Evolutionary conservation across 2,888 invertebrate species (phyloP), one percentile per base, ranked within the genome.

Genomic region (Drosophila atroscutellata): DNA sequence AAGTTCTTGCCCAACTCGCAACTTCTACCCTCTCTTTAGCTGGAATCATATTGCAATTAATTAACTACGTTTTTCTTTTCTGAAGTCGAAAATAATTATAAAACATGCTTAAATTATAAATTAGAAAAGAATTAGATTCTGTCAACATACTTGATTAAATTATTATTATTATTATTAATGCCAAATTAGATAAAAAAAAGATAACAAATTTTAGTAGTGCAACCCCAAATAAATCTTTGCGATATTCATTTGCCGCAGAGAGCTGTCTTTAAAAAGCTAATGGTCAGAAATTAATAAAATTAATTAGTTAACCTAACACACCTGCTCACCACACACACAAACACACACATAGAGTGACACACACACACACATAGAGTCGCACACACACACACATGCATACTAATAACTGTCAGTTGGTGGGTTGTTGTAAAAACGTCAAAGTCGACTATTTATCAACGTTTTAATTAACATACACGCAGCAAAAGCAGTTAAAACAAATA

Each of bases 371-470:
- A 51, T 42, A 57, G 2, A 36, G 7, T 7, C 36, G n/a, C n/a
- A 34, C 37, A 47, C 30, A 32, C 6, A 45, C 20, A 51, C 42
- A 60, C 30, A 47, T 45, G 3, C n/a, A 45, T 39, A 51, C 42
- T 36, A 20, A 37, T 24, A 52, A n/a, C 37, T 63, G 54, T 58
- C 58, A 64, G 57, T 58, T 51, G 73, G 32, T 55, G 42, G 62
- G 20, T 66, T 78, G 15, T 64, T 78, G 82, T 78, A 52, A 78
- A 71, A 78, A 51, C 32, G 68, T 65, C 56, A 45, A 66, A 67
- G 78, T 64, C 62, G 70, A 62, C 78, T 75, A 86, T 84, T 84
- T 78, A 81, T 84, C 68, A 84, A 71, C 68, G 70, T 81, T 74
- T 86, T 78, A 84, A 84, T 86, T 84, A 89, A 75, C 82, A 78